A percentile compares a stretch with the other conserved stretches of the same genome.
phyloP scores from a whole-genome alignment of 2,797 vertebrate genomes.

The Ibycter americanus region DNA sequence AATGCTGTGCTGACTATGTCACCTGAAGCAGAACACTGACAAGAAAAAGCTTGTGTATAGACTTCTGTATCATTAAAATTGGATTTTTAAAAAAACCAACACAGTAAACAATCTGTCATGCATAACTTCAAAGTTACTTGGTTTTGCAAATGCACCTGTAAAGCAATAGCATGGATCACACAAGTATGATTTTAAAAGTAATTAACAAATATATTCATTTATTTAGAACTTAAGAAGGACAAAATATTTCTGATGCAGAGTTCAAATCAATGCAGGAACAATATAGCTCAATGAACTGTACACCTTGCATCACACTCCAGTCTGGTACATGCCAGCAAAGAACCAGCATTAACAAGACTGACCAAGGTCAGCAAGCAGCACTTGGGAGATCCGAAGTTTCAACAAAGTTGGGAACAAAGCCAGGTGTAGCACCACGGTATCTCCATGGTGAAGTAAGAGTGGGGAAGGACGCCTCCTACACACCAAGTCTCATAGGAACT shows the following conservation, averaged over 20 bases:
- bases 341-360: background rate
- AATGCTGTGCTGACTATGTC: background rate
- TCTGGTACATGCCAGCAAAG: background rate
- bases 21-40: background rate
- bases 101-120: background rate
- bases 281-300: background rate
- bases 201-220: background rate
- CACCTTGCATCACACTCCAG: background rate
- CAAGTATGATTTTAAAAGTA: background rate
- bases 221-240: background rate
- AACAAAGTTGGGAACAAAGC: background rate
- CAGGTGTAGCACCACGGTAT: background rate
- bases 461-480: background rate
- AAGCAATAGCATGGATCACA: accelerated
- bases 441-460: background rate
- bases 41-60: background rate
- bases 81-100: background rate
- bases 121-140: background rate
- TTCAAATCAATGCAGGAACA: background rate
- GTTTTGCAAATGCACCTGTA: background rate
- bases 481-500: background rate
- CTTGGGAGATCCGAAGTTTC: background rate
- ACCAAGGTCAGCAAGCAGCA: background rate
- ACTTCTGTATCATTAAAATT: background rate
- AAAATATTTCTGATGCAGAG: background rate